Base-by-base conservation (phyloP, 1,140 invertebrate species). In the Leptinotarsa lineolata region DNA sequence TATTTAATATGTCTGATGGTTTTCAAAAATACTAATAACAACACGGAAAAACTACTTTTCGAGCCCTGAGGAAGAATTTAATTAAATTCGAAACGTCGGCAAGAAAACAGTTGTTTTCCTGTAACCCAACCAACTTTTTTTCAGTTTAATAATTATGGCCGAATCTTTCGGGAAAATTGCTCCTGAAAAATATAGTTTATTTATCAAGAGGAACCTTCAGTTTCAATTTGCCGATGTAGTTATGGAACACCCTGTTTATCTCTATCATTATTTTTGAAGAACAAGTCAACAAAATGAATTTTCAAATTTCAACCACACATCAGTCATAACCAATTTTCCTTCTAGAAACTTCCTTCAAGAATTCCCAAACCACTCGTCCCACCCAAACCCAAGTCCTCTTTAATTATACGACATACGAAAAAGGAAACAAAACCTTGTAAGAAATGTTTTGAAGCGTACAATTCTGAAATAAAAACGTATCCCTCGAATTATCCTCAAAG, bases 321-420 rank as follows among this genome's bases (percentile, higher is more conserved):
- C 44, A 45, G 30, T 70, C 8, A 39, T 39, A 0, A 11, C 8
- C 2, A 39, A 39, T 59, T 46, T 58, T n/a, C 15, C 45, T 70
- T 70, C 30, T 70, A 70, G 68, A 70, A 58, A 58, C 20, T 54
- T 8, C 68, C 20, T 22, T 24, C 12, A 20, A 70, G 44, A 54
- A 70, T 58, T 39, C 54, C 46, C 16, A 58, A 54, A 59, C n/a
- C 21, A 13, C 30, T 39, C 21, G 13, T 18, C 21, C 18, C 30
- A 22, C n/a, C 68, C 18, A 21, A 39, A 58, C 18, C 24, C 46
- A 58, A 59, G 48, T 58, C 45, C 13, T 58, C 30, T 39, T 39
- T 39, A 39, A 13, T 18, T 2, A 13, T 60, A 30, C 21, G 20
- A 15, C 48, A n/a, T 20, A 39, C 65, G 16, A 30, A 20, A 15